Evolutionary conservation across 2,888 invertebrate genomes (phyloP).

Genomic region (Peribatodes rhomboidaria): DNA sequence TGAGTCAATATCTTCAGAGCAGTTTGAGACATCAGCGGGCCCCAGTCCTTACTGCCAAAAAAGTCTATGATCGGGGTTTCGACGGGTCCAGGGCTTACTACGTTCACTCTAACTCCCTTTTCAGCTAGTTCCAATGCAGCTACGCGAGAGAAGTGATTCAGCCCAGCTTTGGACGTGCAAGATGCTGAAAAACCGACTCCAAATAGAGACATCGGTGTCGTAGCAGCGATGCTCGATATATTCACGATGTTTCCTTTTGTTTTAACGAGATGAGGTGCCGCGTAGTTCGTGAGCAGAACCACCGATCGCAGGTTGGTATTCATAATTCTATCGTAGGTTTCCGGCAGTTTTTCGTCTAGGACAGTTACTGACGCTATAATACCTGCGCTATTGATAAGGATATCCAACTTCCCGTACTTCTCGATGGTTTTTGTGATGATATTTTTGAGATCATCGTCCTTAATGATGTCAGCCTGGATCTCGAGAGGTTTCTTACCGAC

Average conservation of each 20-base stretch:
- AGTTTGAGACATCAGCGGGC: not conserved
- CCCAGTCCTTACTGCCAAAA: not conserved
- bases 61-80: not conserved
- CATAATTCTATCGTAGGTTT: not conserved
- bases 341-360: not conserved
- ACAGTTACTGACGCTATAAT: not conserved
- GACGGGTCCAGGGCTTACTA: not conserved
- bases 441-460: not conserved
- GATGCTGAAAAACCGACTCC: not conserved
- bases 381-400: no score
- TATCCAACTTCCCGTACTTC: not conserved
- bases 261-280: not conserved
- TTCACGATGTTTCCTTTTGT: not conserved
- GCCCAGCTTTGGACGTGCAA: not conserved
- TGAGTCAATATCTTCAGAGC: not conserved
- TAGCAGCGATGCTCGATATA: not conserved
- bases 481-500: not conserved
- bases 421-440: not conserved
- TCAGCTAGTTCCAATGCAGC: no score
- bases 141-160: not conserved
- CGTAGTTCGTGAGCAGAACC: not conserved
- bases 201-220: not conserved
- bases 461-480: not conserved
- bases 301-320: not conserved
- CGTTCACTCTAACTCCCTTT: no score